Evolutionary conservation across 2,113 vertebrate species (phyloP), one percentile per base, ranked within the genome.

Genomic region (Nansenia antarctica): DNA sequence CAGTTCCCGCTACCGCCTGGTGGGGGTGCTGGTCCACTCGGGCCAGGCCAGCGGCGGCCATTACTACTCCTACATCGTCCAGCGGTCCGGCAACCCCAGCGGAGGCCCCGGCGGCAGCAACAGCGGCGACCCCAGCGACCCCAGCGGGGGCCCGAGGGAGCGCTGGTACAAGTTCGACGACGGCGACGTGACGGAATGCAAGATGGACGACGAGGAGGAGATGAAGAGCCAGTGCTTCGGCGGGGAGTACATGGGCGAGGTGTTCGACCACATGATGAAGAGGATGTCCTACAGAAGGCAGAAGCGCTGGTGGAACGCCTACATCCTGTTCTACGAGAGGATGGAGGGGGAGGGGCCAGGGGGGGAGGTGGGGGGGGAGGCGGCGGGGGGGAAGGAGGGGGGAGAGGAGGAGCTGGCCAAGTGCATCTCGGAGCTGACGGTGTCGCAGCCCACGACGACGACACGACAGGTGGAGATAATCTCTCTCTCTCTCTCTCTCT

Each of bases 181-280:
- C 54, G 95, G 95, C 20, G 95, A 96, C 63, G 95, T 96, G 81
- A 96, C 94, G 3, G 95, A 96, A 72, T 96, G 95, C 87, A 96
- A 96, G 91, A 96, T 96, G 95, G 95, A 96, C 70, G 95, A 96
- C 0, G 94, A 96, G 2, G 95, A 96, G 86, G 95, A 96, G 88
- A 96, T 96, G 95, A 96, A 96, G 90, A 96, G 95, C 73, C 95
- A 96, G 77, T 96, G 95, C 86, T 96, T 96, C 72, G 95, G 95
- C 57, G 95, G 95, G 61, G 95, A 96, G 70, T 96, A 96, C 82
- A 96, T 96, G 95, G 95, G 95, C 2, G 95, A 96, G 82, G 95
- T 96, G 3, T 96, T 96, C 22, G 95, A 96, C 82, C 95, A 96
- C 78, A 96, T 96, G 95, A 96, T 96, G 95, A 96, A 96, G 64